Percentiles rank a stretch among this genome's conserved stretches.
Conservation (phyloP, 2,797 vertebrate species). For the Hylomyscus alleni region DNA sequence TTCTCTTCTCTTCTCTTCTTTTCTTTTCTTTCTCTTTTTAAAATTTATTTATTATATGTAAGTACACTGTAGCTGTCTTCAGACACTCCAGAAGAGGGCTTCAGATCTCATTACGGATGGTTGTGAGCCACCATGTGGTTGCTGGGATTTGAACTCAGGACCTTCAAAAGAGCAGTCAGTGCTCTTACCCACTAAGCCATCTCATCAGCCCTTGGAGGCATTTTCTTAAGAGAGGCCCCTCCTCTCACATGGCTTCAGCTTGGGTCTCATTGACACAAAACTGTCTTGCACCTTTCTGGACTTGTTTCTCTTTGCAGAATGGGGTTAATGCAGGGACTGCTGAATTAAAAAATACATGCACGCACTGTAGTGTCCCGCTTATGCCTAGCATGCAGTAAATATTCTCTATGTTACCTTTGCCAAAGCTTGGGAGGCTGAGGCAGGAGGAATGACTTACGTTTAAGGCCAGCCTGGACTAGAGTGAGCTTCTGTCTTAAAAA, state of each 20-base stretch:
- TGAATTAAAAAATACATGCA: background rate
- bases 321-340: background rate
- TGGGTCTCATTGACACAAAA: background rate
- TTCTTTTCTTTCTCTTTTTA: no score
- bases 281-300: background rate
- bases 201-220: background rate
- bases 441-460: background rate
- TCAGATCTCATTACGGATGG: no score
- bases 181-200: no score
- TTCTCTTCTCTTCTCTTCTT: no score
- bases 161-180: no score
- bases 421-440: background rate
- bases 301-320: constrained; percentile 18
- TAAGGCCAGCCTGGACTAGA: background rate
- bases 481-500: background rate
- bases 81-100: no score
- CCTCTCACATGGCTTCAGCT: background rate
- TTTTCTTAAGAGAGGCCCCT: background rate
- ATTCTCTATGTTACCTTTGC: background rate
- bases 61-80: no score
- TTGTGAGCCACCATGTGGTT: no score
- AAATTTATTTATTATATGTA: no score
- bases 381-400: background rate
- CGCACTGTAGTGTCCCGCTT: background rate
- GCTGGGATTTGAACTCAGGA: no score